A percentile compares a stretch with the other conserved stretches of the same genome.
phyloP scores from a whole-genome alignment of 2,797 vertebrate genomes.

The Chelmon rostratus region DNA sequence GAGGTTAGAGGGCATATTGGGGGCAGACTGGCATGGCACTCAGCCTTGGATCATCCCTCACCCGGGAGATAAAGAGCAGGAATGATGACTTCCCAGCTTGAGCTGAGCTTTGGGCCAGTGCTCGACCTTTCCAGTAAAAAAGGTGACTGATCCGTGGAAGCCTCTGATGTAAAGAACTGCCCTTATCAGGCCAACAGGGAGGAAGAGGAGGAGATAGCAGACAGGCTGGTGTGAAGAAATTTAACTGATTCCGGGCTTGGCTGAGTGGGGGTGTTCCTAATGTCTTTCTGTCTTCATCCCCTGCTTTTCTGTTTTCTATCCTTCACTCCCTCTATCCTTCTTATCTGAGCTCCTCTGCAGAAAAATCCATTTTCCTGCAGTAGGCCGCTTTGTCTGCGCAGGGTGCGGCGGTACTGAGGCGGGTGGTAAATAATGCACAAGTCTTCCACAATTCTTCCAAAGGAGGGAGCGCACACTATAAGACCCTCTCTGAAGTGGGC shows the following conservation, averaged over 20 bases:
- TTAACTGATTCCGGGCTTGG: constrained; percentile 38
- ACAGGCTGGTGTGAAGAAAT: constrained; percentile 35
- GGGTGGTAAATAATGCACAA: constrained; percentile 87
- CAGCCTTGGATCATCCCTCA: constrained; percentile 71
- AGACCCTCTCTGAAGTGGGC: constrained; percentile 71
- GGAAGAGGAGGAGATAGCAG: constrained; percentile 46
- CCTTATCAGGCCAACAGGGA: constrained; percentile 79
- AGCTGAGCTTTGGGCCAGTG: constrained; percentile 65
- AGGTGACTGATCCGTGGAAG: constrained; percentile 76
- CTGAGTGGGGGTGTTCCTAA: constrained; percentile 23
- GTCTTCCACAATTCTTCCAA: constrained; percentile 74
- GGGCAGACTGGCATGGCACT: constrained; percentile 58
- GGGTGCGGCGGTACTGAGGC: constrained; percentile 62
- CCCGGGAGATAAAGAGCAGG: constrained; percentile 79
- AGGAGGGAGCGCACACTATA: constrained; percentile 58
- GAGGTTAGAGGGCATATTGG: constrained; percentile 61
- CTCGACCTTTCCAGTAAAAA: constrained; percentile 81
- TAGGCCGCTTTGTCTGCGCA: constrained; percentile 72
- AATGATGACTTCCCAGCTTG: constrained; percentile 75
- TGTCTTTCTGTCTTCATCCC: constrained; percentile 43
- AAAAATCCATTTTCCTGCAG: constrained; percentile 80
- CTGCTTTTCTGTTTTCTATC: constrained; percentile 36
- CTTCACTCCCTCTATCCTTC: constrained; percentile 42
- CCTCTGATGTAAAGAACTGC: constrained; percentile 75
- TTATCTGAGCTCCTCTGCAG: constrained; percentile 68